Evolutionary conservation across 2,888 invertebrate species (phyloP), one percentile per base, ranked within the genome.

Genomic region (Metallyticus violacea): DNA sequence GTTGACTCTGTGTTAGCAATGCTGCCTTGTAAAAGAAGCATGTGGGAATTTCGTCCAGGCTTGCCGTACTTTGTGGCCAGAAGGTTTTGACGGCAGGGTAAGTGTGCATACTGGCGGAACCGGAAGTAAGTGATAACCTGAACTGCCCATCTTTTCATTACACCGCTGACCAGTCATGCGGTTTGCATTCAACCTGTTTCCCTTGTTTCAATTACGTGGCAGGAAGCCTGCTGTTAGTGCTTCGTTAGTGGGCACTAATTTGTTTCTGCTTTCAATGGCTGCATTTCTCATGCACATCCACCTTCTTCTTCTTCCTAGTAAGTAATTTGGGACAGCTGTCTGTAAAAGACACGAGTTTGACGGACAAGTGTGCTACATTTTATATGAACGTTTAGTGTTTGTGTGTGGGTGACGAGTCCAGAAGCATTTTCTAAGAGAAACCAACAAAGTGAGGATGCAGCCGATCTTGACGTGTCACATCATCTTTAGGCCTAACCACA

Each of bases 101-200:
- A 15, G 40, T 62, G 9, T 62, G 40, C 40, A 62, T 62, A 62
- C 40, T 15, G 40, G 40, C 40, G 40, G 40, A 62, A 83, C 77
- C 30, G 83, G 83, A 83, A 83, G 77, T 77, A 29, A 28, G 77
- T 83, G 83, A 40, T 83, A 83, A 83, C 76, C 83, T 77, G 77
- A 83, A 83, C 83, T 83, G 83, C 83, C 83, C 83, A 83, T 83
- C 83, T 83, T 83, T 83, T 83, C 83, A 83, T 83, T 83, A 83
- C 81, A 81, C 30, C 81, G 30, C 40, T 81, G 81, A 30, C 30
- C 40, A 81, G 81, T 81, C 81, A 81, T 81, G 81, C 83, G 83
- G 83, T 28, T 25, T 26, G 9, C n/a, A 77, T 29, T 83, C 83
- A 83, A 62, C 83, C 83, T 83, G 83, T 76, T 77, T 29, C 9